Evolutionary conservation across 2,797 vertebrate species (phyloP).

Genomic region (Meriones psammophilus): DNA sequence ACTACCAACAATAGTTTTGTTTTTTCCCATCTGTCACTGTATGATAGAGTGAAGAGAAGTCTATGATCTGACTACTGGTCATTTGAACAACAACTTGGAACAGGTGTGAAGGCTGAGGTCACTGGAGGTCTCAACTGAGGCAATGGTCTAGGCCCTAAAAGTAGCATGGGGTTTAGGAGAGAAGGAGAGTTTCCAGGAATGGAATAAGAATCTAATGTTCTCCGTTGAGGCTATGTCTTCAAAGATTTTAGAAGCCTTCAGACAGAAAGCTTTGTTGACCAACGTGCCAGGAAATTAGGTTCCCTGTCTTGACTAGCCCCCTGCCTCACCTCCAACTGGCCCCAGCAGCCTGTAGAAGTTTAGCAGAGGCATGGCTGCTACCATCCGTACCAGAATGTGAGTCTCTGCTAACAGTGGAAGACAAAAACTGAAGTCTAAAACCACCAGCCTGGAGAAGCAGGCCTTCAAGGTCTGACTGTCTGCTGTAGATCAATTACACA

Average conservation of each 20-base stretch:
- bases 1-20: background rate
- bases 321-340: too few species aligned
- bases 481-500: background rate
- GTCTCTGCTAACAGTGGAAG: background rate
- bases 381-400: rapidly evolving
- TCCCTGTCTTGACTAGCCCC: background rate
- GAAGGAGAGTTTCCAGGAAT: background rate
- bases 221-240: background rate
- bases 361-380: background rate
- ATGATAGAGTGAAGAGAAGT: background rate
- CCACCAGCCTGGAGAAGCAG: background rate
- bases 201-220: background rate
- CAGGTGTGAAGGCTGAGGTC: background rate
- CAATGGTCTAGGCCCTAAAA: background rate
- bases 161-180: background rate
- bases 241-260: background rate
- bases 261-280: background rate
- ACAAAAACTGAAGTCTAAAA: background rate
- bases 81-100: background rate
- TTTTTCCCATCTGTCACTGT: background rate
- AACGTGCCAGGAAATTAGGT: background rate
- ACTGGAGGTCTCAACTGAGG: background rate
- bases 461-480: background rate
- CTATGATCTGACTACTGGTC: background rate
- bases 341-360: background rate